Evolutionary conservation across 2,113 vertebrate species (phyloP).

Genomic region (Nothobranchius kuhntae): DNA sequence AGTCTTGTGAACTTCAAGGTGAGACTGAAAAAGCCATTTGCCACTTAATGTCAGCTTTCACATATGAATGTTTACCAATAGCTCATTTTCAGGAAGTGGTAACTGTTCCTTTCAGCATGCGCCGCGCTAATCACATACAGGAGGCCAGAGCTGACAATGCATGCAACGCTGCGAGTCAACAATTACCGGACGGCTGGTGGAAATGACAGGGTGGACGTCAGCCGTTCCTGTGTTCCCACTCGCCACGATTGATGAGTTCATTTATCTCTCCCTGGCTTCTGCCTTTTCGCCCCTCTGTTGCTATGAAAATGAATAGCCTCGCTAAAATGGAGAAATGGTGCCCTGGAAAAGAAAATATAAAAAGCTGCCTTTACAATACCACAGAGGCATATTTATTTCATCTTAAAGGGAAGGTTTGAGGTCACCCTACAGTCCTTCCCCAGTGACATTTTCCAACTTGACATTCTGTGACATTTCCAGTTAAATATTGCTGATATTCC

Average conservation of each 20-base stretch:
- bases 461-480: slow-evolving; percentile 91
- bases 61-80: slow-evolving; percentile 45
- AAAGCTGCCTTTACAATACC: slow-evolving; percentile 58
- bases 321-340: slow-evolving; percentile 79
- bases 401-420: slow-evolving; percentile 75
- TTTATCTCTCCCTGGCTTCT: slow-evolving; percentile 80
- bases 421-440: slow-evolving; percentile 74
- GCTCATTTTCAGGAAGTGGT: slow-evolving; percentile 30
- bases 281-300: slow-evolving; percentile 77
- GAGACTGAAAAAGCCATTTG: slow-evolving; percentile 24
- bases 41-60: slow-evolving; percentile 33
- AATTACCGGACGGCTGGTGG: slow-evolving; percentile 53
- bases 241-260: slow-evolving; percentile 82
- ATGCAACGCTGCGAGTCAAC: slow-evolving; percentile 47
- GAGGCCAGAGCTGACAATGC: slow-evolving; percentile 15
- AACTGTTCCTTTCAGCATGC: slow-evolving; percentile 29
- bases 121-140: slow-evolving; percentile 39
- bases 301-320: slow-evolving; percentile 82
- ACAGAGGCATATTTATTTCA: slow-evolving; percentile 82
- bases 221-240: slow-evolving; percentile 37
- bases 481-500: slow-evolving; percentile 87
- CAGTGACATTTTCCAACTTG: slow-evolving; percentile 83
- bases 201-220: slow-evolving; percentile 57
- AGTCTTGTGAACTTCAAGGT: slow-evolving; percentile 17
- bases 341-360: slow-evolving; percentile 70